Evolutionary conservation across 1,140 invertebrate genomes (phyloP), one percentile per base, ranked within the genome.

Genomic region (Conus betulinus): DNA sequence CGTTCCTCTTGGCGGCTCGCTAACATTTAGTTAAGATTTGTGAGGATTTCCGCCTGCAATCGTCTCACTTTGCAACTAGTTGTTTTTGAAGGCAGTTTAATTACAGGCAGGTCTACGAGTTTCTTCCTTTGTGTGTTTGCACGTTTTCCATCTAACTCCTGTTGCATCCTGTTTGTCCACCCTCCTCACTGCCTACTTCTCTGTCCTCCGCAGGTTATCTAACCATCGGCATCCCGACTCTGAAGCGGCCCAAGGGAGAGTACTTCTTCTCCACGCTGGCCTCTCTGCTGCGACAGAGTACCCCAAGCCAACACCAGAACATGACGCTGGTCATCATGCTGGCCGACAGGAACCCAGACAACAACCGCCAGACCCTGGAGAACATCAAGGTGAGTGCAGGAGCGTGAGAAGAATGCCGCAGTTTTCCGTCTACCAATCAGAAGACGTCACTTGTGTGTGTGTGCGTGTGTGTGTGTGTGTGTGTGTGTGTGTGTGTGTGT

Each of bases 141-240:
- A 3, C 3, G 39, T 39, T 39, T 39, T 39, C 0, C 39, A 39
- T 39, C 0, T 39, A 39, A 39, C 39, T 39, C 39, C 39, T 39
- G 39, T 39, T 39, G 3, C 39, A 39, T 39, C 39, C 39, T 39
- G 3, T 39, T 39, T 39, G 39, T 39, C 39, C 39, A 39, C 39
- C 39, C 3, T 3, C 39, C 39, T 39, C 0, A 39, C 39, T 39
- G 0, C 39, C 39, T 1, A 3, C 39, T 39, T 5, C 7, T 25
- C 4, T 67, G 20, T 5, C 53, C 52, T 55, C 23, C 51, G 4
- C 88, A 94, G 94, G 89, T 82, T 94, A 88, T 67, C 89, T 94
- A 10, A 93, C 94, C 0, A 93, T 94, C 52, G 94, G 93, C 15
- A 94, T 94, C 79, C 93, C 94, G 17, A 93, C 93, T 13, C 91